phyloP scores from a whole-genome alignment of 2,797 vertebrate species.

The Hippocampus kuda region DNA sequence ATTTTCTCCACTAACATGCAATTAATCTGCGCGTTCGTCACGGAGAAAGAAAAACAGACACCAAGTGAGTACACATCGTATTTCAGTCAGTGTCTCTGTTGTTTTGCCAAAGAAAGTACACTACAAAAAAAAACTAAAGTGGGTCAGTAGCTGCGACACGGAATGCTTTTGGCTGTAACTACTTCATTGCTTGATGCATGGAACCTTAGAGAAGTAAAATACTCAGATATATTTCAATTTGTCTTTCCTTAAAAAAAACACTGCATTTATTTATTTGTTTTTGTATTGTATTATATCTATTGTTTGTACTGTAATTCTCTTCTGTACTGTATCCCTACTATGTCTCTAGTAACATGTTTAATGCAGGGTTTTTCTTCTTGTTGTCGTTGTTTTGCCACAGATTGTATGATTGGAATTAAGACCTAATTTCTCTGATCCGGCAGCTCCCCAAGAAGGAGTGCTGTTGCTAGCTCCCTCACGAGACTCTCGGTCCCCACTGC shows the following conservation, averaged over 20 bases:
- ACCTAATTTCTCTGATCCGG: constrained; percentile 55
- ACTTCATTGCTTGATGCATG: no score
- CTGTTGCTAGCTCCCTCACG: constrained; percentile 59
- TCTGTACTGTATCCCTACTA: constrained; percentile 2
- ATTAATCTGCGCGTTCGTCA: neutral
- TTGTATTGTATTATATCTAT: neutral
- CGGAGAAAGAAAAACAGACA: neutral
- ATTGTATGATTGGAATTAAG: constrained; percentile 45
- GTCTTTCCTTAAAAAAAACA: no score
- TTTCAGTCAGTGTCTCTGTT: neutral
- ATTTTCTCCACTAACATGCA: constrained; percentile 1
- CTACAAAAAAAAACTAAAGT: neutral
- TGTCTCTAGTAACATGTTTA: constrained; percentile 17
- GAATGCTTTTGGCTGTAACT: neutral
- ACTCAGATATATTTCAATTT: no score
- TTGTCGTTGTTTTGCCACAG: constrained; percentile 23
- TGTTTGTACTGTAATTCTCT: neutral
- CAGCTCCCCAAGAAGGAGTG: constrained; percentile 54
- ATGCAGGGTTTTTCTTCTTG: neutral
- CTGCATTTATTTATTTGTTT: no score
- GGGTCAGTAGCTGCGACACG: constrained; percentile 3
- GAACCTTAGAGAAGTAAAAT: no score
- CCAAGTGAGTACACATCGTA: neutral
- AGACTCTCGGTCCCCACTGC: constrained; percentile 57
- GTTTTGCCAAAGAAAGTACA: neutral